phyloP scores from a whole-genome alignment of 1,140 invertebrate genomes.

The Hycleus cichorii region DNA sequence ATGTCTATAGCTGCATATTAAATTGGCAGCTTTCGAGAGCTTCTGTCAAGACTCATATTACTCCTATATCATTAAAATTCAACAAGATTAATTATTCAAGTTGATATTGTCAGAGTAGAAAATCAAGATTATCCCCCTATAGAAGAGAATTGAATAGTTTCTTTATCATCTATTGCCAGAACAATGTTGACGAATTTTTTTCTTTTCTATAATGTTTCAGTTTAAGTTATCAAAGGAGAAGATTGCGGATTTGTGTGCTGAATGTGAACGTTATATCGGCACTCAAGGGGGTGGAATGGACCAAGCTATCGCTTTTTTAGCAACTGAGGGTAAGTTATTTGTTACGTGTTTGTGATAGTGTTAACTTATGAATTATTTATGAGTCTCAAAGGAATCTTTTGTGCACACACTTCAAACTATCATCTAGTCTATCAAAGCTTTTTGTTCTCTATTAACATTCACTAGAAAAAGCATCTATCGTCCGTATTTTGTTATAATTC shows the following conservation, averaged over 20 bases:
- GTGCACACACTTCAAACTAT: background rate
- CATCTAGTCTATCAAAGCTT: background rate
- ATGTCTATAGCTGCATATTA: no score
- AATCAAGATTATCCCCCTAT: no score
- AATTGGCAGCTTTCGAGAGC: background rate
- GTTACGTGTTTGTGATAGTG: conserved; percentile 18
- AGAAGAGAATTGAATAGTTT: no score
- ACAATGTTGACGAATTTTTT: no score
- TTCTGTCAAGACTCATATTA: no score
- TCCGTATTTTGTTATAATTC: no score
- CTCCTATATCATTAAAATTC: no score
- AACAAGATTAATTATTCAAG: no score
- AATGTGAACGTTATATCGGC: conserved; percentile 87
- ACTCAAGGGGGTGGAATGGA: conserved; percentile 98
- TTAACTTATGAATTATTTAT: conserved; percentile 21
- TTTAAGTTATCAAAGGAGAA: conserved; percentile 58
- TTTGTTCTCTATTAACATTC: background rate
- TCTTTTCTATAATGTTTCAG: conserved; percentile 28
- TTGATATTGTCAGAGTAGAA: no score
- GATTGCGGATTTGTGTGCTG: conserved; percentile 80
- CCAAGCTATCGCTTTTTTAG: conserved; percentile 95
- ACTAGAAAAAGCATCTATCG: no score
- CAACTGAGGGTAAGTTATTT: conserved; percentile 58
- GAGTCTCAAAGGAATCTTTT: background rate
- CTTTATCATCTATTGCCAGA: no score